Evolutionary conservation across 2,888 invertebrate species (phyloP).

Genomic region (Drosophila borborema): DNA sequence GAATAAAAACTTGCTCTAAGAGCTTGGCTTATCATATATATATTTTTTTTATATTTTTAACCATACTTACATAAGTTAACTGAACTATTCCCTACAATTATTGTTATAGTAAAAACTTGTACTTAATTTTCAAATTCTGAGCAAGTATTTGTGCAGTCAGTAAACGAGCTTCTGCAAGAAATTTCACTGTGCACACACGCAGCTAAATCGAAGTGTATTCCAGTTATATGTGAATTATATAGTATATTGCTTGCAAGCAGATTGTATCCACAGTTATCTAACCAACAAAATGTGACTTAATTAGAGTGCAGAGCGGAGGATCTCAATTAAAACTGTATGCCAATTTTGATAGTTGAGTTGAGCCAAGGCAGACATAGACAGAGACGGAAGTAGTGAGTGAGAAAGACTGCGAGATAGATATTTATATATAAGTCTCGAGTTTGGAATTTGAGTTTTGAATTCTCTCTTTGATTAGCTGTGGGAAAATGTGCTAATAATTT

Average conservation of each 20-base stretch:
- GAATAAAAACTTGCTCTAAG: too few relatives aligned
- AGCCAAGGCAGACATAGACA: neutral
- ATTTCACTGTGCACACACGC: conserved; percentile 2
- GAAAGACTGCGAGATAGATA: neutral
- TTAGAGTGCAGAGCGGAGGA: conserved; percentile 39
- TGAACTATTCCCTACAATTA: too few relatives aligned
- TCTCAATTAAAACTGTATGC: conserved; percentile 53
- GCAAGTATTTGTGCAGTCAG: neutral
- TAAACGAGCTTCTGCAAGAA: neutral
- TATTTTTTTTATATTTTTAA: too few relatives aligned
- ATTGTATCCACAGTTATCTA: conserved; percentile 28
- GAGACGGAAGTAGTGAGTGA: neutral
- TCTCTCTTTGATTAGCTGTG: conserved; percentile 14
- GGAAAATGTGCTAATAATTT: conserved; percentile 65
- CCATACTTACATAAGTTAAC: too few relatives aligned
- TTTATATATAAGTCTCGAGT: neutral
- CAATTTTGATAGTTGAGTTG: conserved; percentile 42
- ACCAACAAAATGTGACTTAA: conserved; percentile 45
- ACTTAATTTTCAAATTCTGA: neutral
- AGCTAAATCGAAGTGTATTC: conserved; percentile 28
- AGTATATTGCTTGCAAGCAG: neutral
- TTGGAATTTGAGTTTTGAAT: conserved; percentile 30
- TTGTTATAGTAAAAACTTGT: too few relatives aligned
- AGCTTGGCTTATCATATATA: too few relatives aligned
- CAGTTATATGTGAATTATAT: conserved; percentile 15